These are phyloP conservation scores for Illadopsis cleaveri DNA, from an alignment of 2,113 vertebrate species.

Conservation along the genomic window DNA sequence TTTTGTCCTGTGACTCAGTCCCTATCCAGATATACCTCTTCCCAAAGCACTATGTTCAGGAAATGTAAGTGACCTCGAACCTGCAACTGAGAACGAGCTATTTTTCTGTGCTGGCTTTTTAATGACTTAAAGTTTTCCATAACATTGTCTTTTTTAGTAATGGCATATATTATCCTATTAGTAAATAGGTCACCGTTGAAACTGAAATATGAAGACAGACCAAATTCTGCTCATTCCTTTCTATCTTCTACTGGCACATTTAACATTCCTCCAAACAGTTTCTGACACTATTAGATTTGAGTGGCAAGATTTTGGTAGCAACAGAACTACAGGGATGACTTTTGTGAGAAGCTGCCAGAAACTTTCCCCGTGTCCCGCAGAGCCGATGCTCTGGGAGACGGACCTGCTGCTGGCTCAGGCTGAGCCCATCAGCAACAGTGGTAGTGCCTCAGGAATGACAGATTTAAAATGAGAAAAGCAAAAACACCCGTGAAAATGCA, in stretches of 20 bases:
- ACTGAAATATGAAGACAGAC: not conserved
- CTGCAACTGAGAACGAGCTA: not conserved
- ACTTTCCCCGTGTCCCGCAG: fast-evolving
- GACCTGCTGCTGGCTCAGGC: not conserved
- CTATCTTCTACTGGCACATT: not conserved
- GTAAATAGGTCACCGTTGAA: not conserved
- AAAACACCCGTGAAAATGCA: not conserved
- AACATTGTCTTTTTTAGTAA: not conserved
- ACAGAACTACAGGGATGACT: not conserved
- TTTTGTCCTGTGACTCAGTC: not conserved
- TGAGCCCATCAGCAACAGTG: not conserved
- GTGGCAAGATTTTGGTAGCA: not conserved
- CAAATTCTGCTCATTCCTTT: not conserved
- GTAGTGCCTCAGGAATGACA: not conserved
- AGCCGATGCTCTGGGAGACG: fast-evolving
- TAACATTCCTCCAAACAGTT: not conserved
- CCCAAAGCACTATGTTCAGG: not conserved
- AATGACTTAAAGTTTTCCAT: not conserved
- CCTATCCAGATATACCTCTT: not conserved
- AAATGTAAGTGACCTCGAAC: not conserved
- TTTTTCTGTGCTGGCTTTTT: not conserved
- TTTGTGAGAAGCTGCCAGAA: not conserved
- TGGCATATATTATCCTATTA: not conserved
- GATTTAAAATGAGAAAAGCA: not conserved
- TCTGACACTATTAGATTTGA: not conserved